A percentile compares a stretch with the other conserved stretches of the same genome.
Conservation (phyloP, 2,797 vertebrate genomes). For the Sphaeramia orbicularis region DNA sequence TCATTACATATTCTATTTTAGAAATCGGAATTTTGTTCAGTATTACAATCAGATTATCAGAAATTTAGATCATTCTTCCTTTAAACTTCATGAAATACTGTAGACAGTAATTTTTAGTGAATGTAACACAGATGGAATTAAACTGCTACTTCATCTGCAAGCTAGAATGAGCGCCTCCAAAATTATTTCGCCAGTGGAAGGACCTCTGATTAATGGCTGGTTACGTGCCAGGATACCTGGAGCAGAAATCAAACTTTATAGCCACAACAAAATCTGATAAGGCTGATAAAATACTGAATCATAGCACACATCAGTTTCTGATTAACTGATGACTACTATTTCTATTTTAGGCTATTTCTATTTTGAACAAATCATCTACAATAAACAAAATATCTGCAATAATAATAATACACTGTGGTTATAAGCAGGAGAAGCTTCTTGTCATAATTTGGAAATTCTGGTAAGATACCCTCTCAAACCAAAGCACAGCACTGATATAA, state of each 20-base stretch:
- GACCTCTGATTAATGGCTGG: conserved; percentile 9
- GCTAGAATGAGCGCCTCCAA: not conserved
- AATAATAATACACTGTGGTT: conserved; percentile 16
- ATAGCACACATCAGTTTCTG: conserved; percentile 2
- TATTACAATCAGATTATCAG: conserved; percentile 33
- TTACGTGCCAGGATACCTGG: conserved; percentile 5
- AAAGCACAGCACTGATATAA: not conserved
- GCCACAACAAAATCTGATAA: conserved; percentile 10
- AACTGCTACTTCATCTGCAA: conserved; percentile 4
- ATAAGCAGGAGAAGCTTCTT: conserved; percentile 5
- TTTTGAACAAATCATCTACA: conserved; percentile 2
- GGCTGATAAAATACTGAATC: conserved; percentile 13
- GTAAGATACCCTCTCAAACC: conserved; percentile 1
- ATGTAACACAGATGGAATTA: not conserved
- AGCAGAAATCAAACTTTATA: conserved; percentile 6
- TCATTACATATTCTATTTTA: conserved; percentile 21
- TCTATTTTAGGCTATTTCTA: conserved; percentile 5
- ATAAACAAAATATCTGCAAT: conserved; percentile 8
- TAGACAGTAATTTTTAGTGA: not conserved
- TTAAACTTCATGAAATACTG: not conserved
- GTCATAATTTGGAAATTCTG: not conserved
- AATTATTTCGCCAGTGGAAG: conserved; percentile 11
- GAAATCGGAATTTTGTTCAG: conserved; percentile 26
- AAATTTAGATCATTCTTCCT: conserved; percentile 6
- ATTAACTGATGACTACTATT: not conserved